Evolutionary conservation across 2,797 vertebrate genomes (phyloP), one percentile per base, ranked within the genome.

Genomic region (Paramormyrops hopkinsi): DNA sequence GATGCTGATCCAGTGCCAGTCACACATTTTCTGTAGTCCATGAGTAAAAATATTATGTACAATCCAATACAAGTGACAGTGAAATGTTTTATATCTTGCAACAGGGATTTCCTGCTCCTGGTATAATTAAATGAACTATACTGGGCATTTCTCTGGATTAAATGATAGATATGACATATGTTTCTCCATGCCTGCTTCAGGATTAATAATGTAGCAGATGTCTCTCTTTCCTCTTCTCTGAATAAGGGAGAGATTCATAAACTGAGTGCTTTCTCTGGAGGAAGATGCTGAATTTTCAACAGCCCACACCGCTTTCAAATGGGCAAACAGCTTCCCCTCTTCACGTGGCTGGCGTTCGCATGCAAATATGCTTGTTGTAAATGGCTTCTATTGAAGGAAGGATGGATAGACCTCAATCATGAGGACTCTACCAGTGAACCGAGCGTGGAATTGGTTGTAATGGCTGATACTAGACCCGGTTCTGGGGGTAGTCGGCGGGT

Each of bases 151-250:
- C 37, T 59, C 56, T 48, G 37, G 56, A 65, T 62, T 46, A 88
- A 54, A 88, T 88, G 37, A 88, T 48, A 65, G 41, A 65, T 65
- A 17, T 88, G 86, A 88, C 54, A 69, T 4, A 37, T 56, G 51
- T 44, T 41, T 41, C 41, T 59, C 33, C 54, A 84, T 12, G 19
- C 22, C 33, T 65, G 33, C 37, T 46, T 11, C 7, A 48, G 54
- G 56, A 65, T 25, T 62, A 88, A 14, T 54, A 46, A 25, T 65
- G 33, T 5, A 56, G 9, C 51, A 87, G 86, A 44, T 62, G 86
- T 22, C 56, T 87, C 37, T 87, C 33, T 62, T 41, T 46, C 53
- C 41, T 69, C 37, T 12, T 87, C 51, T n/a, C 29, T 53, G n/a
- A 46, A 46, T 65, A 62, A 11, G 25, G 53, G 29, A 65, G 33